These are phyloP conservation scores for Drosophila mimica DNA, from an alignment of 2,888 invertebrate genomes.

Conservation along the genomic window DNA sequence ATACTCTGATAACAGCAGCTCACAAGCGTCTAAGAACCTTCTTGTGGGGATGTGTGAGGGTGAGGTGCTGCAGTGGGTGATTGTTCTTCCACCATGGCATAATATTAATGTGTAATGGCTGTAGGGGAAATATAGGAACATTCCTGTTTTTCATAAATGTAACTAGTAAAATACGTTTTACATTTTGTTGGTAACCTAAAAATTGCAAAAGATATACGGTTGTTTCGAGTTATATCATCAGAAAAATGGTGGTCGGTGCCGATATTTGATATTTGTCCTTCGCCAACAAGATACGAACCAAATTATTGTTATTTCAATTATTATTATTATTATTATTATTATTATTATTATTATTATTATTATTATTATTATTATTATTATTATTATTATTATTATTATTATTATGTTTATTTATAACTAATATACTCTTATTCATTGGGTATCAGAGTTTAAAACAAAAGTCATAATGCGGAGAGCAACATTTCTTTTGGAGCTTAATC, in stretches of 20 bases:
- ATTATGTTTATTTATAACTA: no score
- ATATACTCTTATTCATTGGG: not conserved
- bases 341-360: no score
- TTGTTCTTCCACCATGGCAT: not conserved
- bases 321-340: not conserved
- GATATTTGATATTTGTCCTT: not conserved
- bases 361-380: not conserved
- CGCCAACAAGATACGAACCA: not conserved
- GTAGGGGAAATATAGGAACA: not conserved
- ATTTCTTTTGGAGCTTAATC: conserved; percentile 9
- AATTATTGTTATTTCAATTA: not conserved
- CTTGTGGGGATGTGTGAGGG: not conserved
- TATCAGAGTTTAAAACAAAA: conserved; percentile 1
- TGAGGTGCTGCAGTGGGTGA: not conserved
- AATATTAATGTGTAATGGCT: not conserved
- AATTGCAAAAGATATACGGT: not conserved
- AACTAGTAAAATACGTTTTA: not conserved
- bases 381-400: not conserved
- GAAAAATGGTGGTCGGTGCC: no score
- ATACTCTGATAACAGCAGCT: not conserved
- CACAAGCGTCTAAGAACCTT: not conserved
- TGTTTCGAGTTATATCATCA: no score
- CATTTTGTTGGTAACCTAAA: not conserved
- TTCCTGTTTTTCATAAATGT: not conserved
- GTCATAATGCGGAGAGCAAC: conserved; percentile 12